Conservation (phyloP, 2,888 invertebrate species). For the Ochropleura leucogaster region DNA sequence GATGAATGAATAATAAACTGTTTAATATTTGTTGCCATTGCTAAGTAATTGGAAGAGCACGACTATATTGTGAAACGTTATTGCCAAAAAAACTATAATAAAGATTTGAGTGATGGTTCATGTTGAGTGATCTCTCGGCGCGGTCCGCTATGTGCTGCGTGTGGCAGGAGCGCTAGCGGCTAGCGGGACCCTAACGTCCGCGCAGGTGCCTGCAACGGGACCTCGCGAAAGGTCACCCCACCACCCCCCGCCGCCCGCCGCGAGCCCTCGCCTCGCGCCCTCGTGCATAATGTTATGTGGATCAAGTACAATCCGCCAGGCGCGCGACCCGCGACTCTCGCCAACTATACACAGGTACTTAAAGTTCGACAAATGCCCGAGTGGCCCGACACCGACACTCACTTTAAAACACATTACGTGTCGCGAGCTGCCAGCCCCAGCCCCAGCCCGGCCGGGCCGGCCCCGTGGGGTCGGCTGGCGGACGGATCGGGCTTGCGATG, state of each 20-base stretch:
- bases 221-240: conserved; percentile 79
- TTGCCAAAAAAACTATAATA: conserved; percentile 24
- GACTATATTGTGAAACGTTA: conserved; percentile 34
- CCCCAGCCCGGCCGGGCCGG: no score
- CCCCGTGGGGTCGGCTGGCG: not conserved
- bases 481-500: not conserved
- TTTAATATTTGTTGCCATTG: conserved; percentile 27
- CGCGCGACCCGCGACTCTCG: conserved; percentile 17
- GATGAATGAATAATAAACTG: conserved; percentile 32
- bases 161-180: conserved; percentile 72
- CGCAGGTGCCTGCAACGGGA: conserved; percentile 83
- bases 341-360: conserved; percentile 14
- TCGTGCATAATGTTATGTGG: conserved; percentile 38
- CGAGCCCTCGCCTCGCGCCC: conserved; percentile 15
- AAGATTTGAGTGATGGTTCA: conserved; percentile 7
- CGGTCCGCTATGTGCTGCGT: conserved; percentile 16
- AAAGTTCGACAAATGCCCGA: conserved; percentile 37
- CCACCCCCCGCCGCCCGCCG: conserved; percentile 11
- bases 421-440: not conserved
- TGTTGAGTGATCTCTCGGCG: conserved; percentile 21
- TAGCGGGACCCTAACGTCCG: conserved; percentile 82
- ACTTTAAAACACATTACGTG: conserved; percentile 33
- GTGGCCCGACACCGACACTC: not conserved
- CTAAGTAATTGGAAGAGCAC: conserved; percentile 40
- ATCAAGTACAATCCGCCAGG: conserved; percentile 16